Evolutionary conservation across 2,113 vertebrate species (phyloP), one percentile per base, ranked within the genome.

Genomic region (Eupsittula cactorum): DNA sequence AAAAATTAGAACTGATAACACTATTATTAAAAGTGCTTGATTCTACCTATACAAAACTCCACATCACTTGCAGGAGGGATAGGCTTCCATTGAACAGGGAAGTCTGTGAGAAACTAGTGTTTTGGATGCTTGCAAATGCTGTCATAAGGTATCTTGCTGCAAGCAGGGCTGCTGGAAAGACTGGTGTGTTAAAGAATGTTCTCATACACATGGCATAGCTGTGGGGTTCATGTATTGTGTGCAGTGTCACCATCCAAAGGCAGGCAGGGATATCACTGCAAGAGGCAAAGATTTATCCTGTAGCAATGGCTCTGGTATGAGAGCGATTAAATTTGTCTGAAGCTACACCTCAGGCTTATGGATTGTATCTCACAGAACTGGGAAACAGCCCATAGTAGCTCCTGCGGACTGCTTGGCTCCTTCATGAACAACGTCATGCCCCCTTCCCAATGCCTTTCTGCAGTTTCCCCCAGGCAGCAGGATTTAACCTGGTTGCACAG

Each of bases 11-110:
- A n/a, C 8, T 52, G 33, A 25, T 85, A 76, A 35, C 10, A 1
- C 13, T 41, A 6, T 28, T 79, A 28, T 27, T 24, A 25, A 13
- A 80, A 75, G 31, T 11, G 11, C n/a, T 86, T 70, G 23, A 37
- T 50, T 87, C 19, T 69, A 6, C 42, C 57, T 47, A 5, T 35
- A 18, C 11, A 53, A 19, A 90, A 6, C 39, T 55, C 17, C 0
- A 0, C 18, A 24, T 76, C 16, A 7, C 8, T 47, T 49, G 14
- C 5, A 2, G 6, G 2, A 16, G 4, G 11, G 4, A 4, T 6
- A 49, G 21, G 5, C 50, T 69, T 85, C 16, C 59, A 52, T 0
- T 6, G 23, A 62, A 12, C 14, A 35, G 15, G n/a, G 60, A 59
- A 67, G 11, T 11, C 27, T 31, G 16, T 5, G 8, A 67, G 31